phyloP scores from a whole-genome alignment of 2,797 vertebrate species.

The Lithobates pipiens region DNA sequence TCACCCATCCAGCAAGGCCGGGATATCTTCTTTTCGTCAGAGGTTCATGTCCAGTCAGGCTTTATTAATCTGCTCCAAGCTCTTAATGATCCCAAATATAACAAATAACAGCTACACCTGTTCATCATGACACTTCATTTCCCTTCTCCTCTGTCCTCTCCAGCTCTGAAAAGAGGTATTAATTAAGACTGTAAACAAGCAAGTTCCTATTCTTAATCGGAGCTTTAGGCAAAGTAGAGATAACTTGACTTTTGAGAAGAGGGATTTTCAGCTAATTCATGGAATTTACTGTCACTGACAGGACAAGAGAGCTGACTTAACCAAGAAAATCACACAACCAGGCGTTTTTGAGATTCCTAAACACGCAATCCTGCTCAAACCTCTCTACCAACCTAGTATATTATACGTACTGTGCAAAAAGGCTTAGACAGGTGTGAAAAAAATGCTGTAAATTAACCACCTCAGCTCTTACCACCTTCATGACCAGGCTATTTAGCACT shows the following conservation, averaged over 20 bases:
- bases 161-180: conserved; percentile 78
- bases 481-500: no score
- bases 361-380: background rate
- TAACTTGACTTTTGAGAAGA: conserved; percentile 84
- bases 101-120: conserved; percentile 78
- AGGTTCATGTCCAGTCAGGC: conserved; percentile 78
- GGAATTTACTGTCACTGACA: conserved; percentile 78
- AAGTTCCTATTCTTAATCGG: conserved; percentile 81
- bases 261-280: conserved; percentile 85
- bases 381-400: no score
- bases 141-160: conserved; percentile 75
- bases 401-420: no score
- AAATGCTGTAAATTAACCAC: no score
- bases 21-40: conserved; percentile 77
- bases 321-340: conserved; percentile 78
- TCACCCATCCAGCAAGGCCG: conserved; percentile 79
- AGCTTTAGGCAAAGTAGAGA: conserved; percentile 84
- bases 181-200: conserved; percentile 86
- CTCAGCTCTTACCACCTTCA: no score
- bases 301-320: conserved; percentile 73
- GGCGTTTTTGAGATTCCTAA: conserved; percentile 69
- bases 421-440: no score
- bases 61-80: conserved; percentile 78
- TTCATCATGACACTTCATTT: conserved; percentile 79
- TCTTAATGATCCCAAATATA: conserved; percentile 72